phyloP scores from a whole-genome alignment of 1,140 invertebrate genomes.

The Bombus waltoni region DNA sequence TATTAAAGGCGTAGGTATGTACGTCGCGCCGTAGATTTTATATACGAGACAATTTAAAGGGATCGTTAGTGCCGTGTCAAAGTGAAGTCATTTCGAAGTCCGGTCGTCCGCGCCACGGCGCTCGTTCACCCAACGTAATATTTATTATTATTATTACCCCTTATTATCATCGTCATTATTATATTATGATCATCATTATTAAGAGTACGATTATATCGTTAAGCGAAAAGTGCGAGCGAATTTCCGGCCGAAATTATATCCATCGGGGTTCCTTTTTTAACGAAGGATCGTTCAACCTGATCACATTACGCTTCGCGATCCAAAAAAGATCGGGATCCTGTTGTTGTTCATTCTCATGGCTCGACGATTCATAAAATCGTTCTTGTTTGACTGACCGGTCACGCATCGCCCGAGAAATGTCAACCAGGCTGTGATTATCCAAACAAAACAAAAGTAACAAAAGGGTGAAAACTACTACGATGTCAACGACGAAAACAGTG shows the following conservation, averaged over 20 bases:
- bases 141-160: conserved; percentile 54
- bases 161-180: conserved; percentile 26
- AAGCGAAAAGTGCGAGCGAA: conserved; percentile 49
- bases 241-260: conserved; percentile 60
- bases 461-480: conserved; percentile 18
- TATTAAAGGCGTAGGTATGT: conserved; percentile 28
- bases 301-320: conserved; percentile 34
- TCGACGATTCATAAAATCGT: conserved; percentile 36
- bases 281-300: conserved; percentile 27
- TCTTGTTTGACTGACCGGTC: conserved; percentile 52
- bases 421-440: conserved; percentile 76
- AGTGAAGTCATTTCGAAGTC: conserved; percentile 18
- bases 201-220: conserved; percentile 34
- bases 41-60: conserved; percentile 52
- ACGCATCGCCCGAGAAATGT: conserved; percentile 71
- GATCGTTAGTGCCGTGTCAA: conserved; percentile 38
- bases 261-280: conserved; percentile 35
- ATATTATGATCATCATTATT: conserved; percentile 40
- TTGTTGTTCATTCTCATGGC: conserved; percentile 37
- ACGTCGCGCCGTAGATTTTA: conserved; percentile 36
- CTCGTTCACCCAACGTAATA: conserved; percentile 38
- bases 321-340: conserved; percentile 7
- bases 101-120: conserved; percentile 41
- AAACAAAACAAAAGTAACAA: conserved; percentile 56
- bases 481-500: background rate